Conservation (phyloP, 92 coral and sea anemone genomes). For the Siderastrea siderea region DNA sequence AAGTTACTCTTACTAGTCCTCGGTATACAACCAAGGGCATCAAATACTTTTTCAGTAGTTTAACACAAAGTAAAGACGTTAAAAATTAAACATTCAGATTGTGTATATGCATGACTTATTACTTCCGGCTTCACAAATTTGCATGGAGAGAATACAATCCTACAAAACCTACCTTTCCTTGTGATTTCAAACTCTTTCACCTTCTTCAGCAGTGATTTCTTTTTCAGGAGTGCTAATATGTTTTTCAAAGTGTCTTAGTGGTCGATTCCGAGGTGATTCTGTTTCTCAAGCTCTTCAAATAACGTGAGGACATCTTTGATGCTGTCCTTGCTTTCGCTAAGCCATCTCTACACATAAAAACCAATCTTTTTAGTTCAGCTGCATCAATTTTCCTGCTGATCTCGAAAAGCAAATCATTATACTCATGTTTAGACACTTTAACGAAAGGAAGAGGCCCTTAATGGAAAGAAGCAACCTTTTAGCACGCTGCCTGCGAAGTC, state of each 20-base stretch:
- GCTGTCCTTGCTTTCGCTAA: background rate
- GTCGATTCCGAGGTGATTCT: slow-evolving; percentile 3
- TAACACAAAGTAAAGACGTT: no score
- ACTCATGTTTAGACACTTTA: background rate
- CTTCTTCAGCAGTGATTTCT: background rate
- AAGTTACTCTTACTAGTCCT: no score
- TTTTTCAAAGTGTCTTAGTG: background rate
- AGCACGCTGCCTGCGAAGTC: no score
- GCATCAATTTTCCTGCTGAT: background rate
- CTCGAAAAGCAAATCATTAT: no score
- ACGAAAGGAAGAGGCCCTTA: background rate
- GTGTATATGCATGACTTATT: no score
- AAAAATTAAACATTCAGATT: no score
- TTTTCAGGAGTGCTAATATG: background rate
- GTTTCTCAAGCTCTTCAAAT: background rate
- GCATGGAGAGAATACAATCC: no score
- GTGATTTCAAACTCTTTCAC: background rate
- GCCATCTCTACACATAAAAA: background rate
- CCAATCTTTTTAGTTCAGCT: background rate
- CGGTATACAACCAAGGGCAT: no score
- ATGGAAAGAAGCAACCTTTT: background rate
- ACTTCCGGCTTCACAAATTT: background rate
- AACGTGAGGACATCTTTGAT: background rate
- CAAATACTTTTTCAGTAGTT: no score
- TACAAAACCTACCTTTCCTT: slow-evolving; percentile 7